phyloP scores from a whole-genome alignment of 2,113 vertebrate species.

The Tringa solitaria region DNA sequence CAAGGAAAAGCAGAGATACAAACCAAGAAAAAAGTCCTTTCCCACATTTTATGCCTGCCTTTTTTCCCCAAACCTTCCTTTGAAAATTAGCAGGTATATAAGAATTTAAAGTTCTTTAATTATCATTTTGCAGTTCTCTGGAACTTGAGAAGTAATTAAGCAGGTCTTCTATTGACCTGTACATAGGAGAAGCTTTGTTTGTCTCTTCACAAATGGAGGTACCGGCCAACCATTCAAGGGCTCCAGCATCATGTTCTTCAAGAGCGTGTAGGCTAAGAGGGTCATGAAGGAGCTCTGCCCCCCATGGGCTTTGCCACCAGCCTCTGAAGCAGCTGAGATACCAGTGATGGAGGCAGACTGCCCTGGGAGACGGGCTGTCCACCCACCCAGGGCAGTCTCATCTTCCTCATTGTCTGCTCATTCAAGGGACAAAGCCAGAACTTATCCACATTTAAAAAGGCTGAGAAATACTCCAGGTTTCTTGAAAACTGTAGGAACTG shows the following conservation, averaged over 20 bases:
- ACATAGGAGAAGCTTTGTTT: neutral
- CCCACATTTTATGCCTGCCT: neutral
- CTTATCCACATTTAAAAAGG: neutral
- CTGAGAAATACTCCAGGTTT: neutral
- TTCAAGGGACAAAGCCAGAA: neutral
- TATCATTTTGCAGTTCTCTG: neutral
- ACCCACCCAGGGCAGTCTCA: neutral
- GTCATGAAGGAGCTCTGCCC: neutral
- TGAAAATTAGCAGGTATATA: neutral
- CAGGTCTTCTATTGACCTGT: neutral
- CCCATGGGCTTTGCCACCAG: neutral
- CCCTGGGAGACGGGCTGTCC: neutral
- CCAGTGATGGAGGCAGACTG: neutral
- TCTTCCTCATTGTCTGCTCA: neutral
- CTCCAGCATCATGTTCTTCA: neutral
- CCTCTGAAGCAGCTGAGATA: neutral
- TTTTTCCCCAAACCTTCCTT: fast-evolving
- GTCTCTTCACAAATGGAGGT: neutral
- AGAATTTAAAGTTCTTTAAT: neutral
- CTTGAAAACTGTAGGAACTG: neutral
- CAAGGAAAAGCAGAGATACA: neutral
- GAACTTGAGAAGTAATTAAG: neutral
- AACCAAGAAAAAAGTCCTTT: neutral
- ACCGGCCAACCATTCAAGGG: neutral
- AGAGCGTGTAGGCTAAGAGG: neutral